Conservation (phyloP, 2,888 invertebrate species). For the Caenorhabditis plicata region DNA sequence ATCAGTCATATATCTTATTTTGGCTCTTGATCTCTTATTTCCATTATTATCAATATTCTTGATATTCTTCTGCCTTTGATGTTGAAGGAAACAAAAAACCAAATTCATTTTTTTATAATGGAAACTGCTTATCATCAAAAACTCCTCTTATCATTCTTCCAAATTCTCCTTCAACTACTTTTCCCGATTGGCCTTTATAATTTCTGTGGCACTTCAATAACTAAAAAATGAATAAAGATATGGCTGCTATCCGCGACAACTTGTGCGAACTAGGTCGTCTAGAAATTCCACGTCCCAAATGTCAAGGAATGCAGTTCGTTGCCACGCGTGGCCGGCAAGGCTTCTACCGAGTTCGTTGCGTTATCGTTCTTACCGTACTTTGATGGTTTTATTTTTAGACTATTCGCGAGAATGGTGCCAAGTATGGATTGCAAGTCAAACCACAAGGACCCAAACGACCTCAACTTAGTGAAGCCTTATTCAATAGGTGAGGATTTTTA, state of each 20-base stretch:
- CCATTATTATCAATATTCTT: conserved; percentile 4
- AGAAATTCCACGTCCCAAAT: conserved; percentile 62
- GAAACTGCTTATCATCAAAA: not conserved
- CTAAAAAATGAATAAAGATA: conserved; percentile 2
- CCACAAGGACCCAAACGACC: conserved; percentile 52
- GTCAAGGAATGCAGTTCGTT: conserved; percentile 61
- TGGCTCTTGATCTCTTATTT: not conserved
- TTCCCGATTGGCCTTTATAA: no score
- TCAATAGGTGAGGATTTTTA: conserved; percentile 18
- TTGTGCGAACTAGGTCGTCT: conserved; percentile 45
- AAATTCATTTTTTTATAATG: conserved; percentile 3
- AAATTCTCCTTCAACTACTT: not conserved
- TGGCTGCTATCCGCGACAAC: conserved; percentile 44
- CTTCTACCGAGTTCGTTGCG: conserved; percentile 55
- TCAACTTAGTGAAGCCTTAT: conserved; percentile 35
- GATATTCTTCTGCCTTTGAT: not conserved
- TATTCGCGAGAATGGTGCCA: conserved; percentile 55
- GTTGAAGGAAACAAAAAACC: no score
- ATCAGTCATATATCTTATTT: conserved; percentile 4
- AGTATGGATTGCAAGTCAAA: conserved; percentile 56
- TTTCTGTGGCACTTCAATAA: not conserved
- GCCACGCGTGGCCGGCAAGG: conserved; percentile 61
- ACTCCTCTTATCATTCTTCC: conserved; percentile 7
- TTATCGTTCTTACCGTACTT: not conserved
- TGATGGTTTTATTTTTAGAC: conserved; percentile 35